A percentile compares a stretch with the other conserved stretches of the same genome.
phyloP scores from a whole-genome alignment of 2,113 vertebrate species.

The Lepisosteus osseus region DNA sequence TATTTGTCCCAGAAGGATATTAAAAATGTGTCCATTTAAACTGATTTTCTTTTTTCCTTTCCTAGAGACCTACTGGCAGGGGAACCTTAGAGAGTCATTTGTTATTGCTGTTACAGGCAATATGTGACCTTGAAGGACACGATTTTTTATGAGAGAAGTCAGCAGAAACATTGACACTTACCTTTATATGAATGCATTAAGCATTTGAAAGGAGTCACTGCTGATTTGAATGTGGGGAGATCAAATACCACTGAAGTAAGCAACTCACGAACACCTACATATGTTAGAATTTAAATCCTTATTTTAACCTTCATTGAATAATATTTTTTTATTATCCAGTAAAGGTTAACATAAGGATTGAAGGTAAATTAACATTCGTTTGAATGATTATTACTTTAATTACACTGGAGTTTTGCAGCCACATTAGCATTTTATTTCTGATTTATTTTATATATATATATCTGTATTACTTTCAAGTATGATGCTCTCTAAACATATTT shows the following conservation, averaged over 20 bases:
- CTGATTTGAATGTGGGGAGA: neutral
- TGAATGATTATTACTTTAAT: too few species aligned
- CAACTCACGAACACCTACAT: too few species aligned
- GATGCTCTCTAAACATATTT: too few species aligned
- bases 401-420: too few species aligned
- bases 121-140: constrained; percentile 4
- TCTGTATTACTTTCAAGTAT: neutral
- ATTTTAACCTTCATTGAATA: too few species aligned
- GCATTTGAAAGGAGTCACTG: neutral
- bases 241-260: too few species aligned
- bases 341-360: neutral
- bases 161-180: neutral
- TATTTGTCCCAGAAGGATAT: neutral
- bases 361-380: neutral
- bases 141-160: neutral
- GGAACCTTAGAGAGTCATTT: neutral
- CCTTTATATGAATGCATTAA: neutral
- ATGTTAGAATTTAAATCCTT: too few species aligned
- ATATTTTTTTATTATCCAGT: too few species aligned
- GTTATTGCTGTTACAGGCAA: neutral
- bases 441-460: neutral
- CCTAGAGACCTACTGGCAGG: neutral
- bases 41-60: constrained; percentile 6
- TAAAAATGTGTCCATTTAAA: constrained; percentile 8
- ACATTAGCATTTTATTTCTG: too few species aligned